Evolutionary conservation across 2,113 vertebrate genomes (phyloP), one percentile per base, ranked within the genome.

Genomic region (Verasper variegatus): DNA sequence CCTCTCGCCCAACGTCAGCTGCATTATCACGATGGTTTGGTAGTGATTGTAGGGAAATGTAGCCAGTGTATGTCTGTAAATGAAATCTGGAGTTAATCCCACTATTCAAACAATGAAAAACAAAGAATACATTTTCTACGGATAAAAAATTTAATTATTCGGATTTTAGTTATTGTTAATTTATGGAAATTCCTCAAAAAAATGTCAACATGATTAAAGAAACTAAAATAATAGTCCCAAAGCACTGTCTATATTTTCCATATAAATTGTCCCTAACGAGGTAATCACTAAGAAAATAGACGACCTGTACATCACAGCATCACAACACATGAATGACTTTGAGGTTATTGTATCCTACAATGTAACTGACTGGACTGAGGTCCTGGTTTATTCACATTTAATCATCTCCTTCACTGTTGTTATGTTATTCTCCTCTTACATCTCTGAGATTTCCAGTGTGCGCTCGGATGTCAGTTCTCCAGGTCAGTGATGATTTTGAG

Each of bases 401-500:
- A 75, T 77, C 60, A 60, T 35, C 65, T 64, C 49, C 42, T 15
- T 45, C 14, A 55, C 60, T 78, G 65, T 57, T 88, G 69, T 88
- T 87, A n/a, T 88, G 64, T 68, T 84, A 54, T 42, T 86, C 82
- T 90, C 86, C 63, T 84, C 80, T 89, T 91, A 78, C 86, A 67
- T 84, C 59, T 83, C 58, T 62, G 77, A 88, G 81, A 87, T 88
- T 85, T 90, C 83, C 83, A 13, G 65, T 51, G 70, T 27, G 73
- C 7, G 31, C 81, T 91, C 86, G 60, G 68, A 86, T 86, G 84
- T 84, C 81, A 60, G 84, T 9, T 74, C 79, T 83, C 45, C 84
- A 81, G 87, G 81, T 89, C 87, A 84, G 68, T 47, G 77, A 68
- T 82, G 87, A 89, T 90, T 75, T 81, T 78, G 74, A 85, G 80